phyloP scores from a whole-genome alignment of 1,140 invertebrate genomes.

The Scaptomyza graminum region DNA sequence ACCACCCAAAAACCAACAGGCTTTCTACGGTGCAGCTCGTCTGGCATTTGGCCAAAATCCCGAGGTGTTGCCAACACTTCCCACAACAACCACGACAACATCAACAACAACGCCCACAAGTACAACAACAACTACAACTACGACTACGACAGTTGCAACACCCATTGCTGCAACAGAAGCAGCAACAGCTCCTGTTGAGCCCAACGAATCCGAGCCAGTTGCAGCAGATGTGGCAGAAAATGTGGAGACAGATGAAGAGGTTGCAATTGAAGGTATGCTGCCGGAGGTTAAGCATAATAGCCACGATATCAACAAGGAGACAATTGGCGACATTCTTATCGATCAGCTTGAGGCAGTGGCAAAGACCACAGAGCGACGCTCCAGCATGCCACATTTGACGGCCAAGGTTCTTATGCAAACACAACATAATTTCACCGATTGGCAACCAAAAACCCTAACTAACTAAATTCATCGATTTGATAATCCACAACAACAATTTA shows the following conservation, averaged over 20 bases:
- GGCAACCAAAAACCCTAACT: conserved; percentile 28
- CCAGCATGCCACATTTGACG: conserved; percentile 53
- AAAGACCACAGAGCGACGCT: conserved; percentile 65
- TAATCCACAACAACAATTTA: conserved; percentile 6
- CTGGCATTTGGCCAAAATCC: conserved; percentile 83
- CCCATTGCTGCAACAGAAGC: conserved; percentile 19
- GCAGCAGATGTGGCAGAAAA: conserved; percentile 8
- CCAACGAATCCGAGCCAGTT: neutral
- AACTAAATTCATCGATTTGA: conserved; percentile 40
- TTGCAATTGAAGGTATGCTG: neutral
- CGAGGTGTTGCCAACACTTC: conserved; percentile 72
- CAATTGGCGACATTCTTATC: conserved; percentile 66
- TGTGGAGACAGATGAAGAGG: neutral
- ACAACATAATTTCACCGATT: conserved; percentile 29
- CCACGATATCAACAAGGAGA: conserved; percentile 65
- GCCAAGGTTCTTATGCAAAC: conserved; percentile 70
- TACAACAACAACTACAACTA: conserved; percentile 33
- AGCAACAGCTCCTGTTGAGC: neutral
- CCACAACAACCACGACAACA: conserved; percentile 65
- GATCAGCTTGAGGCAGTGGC: conserved; percentile 64
- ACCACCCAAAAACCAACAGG: conserved; percentile 80
- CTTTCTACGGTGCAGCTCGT: conserved; percentile 80
- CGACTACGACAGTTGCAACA: conserved; percentile 38
- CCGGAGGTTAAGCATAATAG: conserved; percentile 35
- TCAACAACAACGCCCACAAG: conserved; percentile 52